A percentile compares a stretch with the other conserved stretches of the same genome.
Evolutionary conservation across 2,888 invertebrate species (phyloP).

Genomic region (Syrphus vitripennis): DNA sequence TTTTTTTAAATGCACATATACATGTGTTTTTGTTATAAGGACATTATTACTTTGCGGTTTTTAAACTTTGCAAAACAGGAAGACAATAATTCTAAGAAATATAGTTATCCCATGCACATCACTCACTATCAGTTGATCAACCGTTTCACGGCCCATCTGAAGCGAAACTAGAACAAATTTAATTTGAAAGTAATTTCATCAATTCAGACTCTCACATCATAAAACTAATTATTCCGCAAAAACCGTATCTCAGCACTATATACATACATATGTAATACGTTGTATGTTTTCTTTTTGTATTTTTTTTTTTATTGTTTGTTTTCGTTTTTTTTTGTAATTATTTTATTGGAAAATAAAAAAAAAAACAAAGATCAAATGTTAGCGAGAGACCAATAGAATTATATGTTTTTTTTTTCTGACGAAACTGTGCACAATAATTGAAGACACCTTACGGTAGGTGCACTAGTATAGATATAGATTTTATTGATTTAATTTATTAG

Average conservation of each 20-base stretch:
- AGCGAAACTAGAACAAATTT: slow-evolving; percentile 51
- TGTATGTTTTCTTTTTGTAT: neutral
- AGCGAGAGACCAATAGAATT: neutral
- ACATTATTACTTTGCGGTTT: neutral
- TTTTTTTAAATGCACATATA: neutral
- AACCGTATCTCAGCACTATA: neutral
- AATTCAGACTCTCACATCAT: neutral
- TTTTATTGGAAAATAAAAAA: neutral
- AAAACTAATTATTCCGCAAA: slow-evolving; percentile 17
- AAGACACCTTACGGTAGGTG: slow-evolving; percentile 28
- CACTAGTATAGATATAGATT: neutral
- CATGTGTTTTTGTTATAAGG: too few relatives aligned
- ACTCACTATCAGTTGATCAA: neutral
- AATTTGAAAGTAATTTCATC: slow-evolving; percentile 27
- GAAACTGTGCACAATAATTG: slow-evolving; percentile 35
- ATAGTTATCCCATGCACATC: neutral
- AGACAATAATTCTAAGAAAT: neutral
- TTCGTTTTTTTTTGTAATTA: too few relatives aligned
- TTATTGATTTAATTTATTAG: slow-evolving; percentile 50
- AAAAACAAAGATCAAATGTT: slow-evolving; percentile 63
- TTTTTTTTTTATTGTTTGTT: too few relatives aligned
- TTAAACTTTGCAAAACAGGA: neutral
- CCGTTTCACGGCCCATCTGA: slow-evolving; percentile 31
- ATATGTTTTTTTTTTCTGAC: slow-evolving; percentile 7
- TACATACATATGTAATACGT: neutral